A percentile compares a stretch with the other conserved stretches of the same genome.
Conservation (phyloP, 2,888 invertebrate genomes). For the Pimpla rufipes region DNA sequence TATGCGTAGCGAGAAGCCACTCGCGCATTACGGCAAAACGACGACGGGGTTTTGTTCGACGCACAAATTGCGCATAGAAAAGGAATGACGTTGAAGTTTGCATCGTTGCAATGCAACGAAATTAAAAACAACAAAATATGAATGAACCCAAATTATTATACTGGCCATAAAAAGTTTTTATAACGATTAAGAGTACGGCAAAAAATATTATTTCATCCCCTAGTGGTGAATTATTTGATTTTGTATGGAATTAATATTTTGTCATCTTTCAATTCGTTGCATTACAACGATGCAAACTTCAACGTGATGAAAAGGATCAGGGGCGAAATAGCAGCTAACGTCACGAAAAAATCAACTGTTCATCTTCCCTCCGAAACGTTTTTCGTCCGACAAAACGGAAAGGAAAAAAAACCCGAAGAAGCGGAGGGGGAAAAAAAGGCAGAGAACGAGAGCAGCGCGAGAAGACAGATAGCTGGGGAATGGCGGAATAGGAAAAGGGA, state of each 20-base stretch:
- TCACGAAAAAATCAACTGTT: conserved; percentile 1
- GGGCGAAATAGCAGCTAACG: neutral
- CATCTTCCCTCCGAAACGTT: neutral
- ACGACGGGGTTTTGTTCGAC: neutral
- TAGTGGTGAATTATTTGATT: no score
- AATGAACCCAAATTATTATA: no score
- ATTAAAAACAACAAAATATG: no score
- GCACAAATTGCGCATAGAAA: neutral
- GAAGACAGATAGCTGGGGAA: conserved; percentile 41
- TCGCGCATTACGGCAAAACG: conserved; percentile 40
- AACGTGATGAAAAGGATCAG: no score
- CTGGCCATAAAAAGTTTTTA: no score
- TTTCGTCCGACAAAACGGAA: conserved; percentile 40
- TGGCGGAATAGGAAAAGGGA: conserved; percentile 44
- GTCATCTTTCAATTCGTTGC: no score
- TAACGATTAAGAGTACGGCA: no score
- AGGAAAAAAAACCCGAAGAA: neutral
- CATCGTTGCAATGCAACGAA: no score
- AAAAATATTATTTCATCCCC: no score
- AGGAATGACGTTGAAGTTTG: no score
- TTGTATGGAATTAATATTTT: no score
- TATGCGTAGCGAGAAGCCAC: conserved; percentile 41
- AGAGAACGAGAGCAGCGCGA: conserved; percentile 38
- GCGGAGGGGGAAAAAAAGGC: neutral
- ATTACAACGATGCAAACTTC: no score